phyloP scores from a whole-genome alignment of 2,888 invertebrate genomes.

The Epicampocera succincta region DNA sequence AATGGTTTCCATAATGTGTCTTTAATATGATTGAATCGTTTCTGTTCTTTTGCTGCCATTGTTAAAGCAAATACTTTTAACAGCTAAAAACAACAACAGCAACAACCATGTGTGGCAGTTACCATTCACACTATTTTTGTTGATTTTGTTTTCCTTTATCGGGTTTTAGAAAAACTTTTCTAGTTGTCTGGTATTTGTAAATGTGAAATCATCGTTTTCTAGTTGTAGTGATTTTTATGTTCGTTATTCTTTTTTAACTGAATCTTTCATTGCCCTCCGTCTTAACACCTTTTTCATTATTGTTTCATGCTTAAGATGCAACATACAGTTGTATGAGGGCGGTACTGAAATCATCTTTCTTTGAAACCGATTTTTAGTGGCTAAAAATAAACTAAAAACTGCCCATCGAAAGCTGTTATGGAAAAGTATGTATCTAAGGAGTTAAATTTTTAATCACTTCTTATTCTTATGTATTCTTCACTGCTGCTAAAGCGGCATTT shows the following conservation, averaged over 20 bases:
- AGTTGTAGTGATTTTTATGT: conserved; percentile 14
- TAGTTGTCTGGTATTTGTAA: conserved; percentile 27
- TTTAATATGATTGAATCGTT: conserved; percentile 70
- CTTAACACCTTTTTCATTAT: conserved; percentile 53
- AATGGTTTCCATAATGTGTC: conserved; percentile 77
- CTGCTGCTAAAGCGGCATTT: no score
- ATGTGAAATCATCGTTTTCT: conserved; percentile 10
- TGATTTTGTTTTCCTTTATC: conserved; percentile 10
- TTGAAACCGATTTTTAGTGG: no score
- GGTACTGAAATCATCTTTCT: neutral
- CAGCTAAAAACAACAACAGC: neutral
- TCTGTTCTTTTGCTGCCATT: conserved; percentile 22
- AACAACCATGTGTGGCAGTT: conserved; percentile 46
- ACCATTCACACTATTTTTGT: conserved; percentile 51
- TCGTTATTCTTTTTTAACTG: conserved; percentile 33
- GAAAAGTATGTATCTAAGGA: no score
- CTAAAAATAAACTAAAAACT: no score
- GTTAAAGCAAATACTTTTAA: conserved; percentile 15
- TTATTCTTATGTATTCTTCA: no score
- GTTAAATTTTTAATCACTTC: no score
- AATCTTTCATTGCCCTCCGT: conserved; percentile 58
- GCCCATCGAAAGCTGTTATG: no score
- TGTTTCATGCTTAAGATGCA: neutral
- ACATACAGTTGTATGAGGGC: neutral
- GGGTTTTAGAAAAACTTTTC: conserved; percentile 37